Conservation (phyloP, 2,797 vertebrate species). For the Enteromius unitaeniatus region DNA sequence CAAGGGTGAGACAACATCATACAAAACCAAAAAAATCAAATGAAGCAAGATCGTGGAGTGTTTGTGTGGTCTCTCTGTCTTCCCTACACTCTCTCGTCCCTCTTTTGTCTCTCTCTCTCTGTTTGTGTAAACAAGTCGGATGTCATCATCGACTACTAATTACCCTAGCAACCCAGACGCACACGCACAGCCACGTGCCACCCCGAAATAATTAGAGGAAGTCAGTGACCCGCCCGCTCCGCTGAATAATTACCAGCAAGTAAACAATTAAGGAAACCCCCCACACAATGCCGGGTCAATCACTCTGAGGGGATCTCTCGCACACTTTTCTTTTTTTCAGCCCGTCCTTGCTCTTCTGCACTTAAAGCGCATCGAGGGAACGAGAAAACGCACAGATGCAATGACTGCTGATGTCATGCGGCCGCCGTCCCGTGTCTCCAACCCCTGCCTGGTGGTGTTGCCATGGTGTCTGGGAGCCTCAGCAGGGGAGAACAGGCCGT, state of each 20-base stretch:
- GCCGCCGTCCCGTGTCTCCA: constrained; percentile 46
- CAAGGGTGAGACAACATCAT: background rate
- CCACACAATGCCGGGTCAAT: constrained; percentile 55
- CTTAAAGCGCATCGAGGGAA: constrained; percentile 18
- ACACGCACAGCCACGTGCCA: constrained; percentile 57
- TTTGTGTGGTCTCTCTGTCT: constrained; percentile 52
- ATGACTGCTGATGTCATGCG: constrained; percentile 38
- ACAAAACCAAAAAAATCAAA: background rate
- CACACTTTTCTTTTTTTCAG: constrained; percentile 41
- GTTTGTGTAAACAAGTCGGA: constrained; percentile 66
- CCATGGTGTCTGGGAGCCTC: constrained; percentile 65
- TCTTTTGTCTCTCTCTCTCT: constrained; percentile 57
- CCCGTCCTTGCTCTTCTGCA: constrained; percentile 29
- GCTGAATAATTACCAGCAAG: constrained; percentile 64
- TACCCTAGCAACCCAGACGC: constrained; percentile 60
- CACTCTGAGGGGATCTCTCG: constrained; percentile 42
- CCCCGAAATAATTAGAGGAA: constrained; percentile 65
- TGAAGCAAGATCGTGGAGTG: constrained; percentile 12
- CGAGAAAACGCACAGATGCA: constrained; percentile 42
- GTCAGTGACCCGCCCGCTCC: constrained; percentile 54
- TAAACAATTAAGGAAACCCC: constrained; percentile 62
- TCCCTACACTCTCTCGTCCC: constrained; percentile 11
- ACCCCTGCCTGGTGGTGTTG: constrained; percentile 67
- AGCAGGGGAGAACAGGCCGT: constrained; percentile 62
- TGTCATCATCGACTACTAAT: constrained; percentile 66